A percentile compares a stretch with the other conserved stretches of the same genome.
Evolutionary conservation across 2,888 invertebrate genomes (phyloP).

Genomic region (Margaritifera margaritifera): DNA sequence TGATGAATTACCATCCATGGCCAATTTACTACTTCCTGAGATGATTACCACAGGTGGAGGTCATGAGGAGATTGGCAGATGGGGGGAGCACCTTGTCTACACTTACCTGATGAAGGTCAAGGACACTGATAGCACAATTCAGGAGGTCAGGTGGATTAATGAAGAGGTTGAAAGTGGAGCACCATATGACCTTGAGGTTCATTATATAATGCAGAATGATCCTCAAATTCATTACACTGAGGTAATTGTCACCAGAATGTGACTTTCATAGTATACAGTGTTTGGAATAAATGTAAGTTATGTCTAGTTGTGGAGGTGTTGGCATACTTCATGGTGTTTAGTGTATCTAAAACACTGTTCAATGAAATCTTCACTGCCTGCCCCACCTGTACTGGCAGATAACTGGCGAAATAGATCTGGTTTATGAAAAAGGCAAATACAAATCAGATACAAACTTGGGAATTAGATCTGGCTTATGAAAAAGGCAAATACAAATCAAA

Average conservation of each 20-base stretch:
- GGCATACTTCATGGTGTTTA: too few relatives aligned
- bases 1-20: constrained; percentile 52
- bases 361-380: too few relatives aligned
- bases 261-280: too few relatives aligned
- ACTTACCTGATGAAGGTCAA: constrained; percentile 57
- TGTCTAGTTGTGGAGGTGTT: too few relatives aligned
- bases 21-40: constrained; percentile 34
- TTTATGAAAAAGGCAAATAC: too few relatives aligned
- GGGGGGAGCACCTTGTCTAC: constrained; percentile 66
- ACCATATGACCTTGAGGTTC: constrained; percentile 67
- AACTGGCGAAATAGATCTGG: too few relatives aligned
- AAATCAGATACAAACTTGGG: too few relatives aligned
- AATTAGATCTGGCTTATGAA: too few relatives aligned
- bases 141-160: constrained; percentile 59
- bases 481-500: too few relatives aligned
- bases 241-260: background rate
- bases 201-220: constrained; percentile 32
- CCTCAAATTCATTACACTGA: constrained; percentile 36
- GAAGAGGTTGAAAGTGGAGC: constrained; percentile 49
- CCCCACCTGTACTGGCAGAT: too few relatives aligned
- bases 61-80: constrained; percentile 53
- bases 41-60: constrained; percentile 19
- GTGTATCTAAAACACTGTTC: too few relatives aligned
- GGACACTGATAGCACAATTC: constrained; percentile 34
- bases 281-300: too few relatives aligned